These are phyloP conservation scores for Orthonevra nobilis DNA, from an alignment of 2,888 invertebrate genomes.

Conservation along the genomic window DNA sequence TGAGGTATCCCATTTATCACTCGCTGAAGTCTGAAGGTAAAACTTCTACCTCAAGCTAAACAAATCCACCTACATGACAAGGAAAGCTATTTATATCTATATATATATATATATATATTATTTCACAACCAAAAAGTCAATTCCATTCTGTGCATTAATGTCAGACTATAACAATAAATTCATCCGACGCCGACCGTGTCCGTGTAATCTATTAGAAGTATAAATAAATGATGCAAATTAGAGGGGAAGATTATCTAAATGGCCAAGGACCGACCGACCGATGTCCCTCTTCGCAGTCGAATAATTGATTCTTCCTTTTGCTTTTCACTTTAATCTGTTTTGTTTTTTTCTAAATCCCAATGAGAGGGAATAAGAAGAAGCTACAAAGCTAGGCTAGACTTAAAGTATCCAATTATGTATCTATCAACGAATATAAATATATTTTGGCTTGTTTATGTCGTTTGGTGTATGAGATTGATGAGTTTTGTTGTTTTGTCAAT, in stretches of 20 bases:
- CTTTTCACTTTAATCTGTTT: conserved; percentile 29
- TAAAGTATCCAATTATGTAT: too few species aligned
- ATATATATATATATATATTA: too few species aligned
- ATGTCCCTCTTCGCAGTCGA: background rate
- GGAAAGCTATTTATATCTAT: too few species aligned
- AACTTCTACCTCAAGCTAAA: background rate
- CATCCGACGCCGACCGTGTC: background rate
- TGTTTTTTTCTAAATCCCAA: conserved; percentile 10
- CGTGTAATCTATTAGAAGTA: conserved; percentile 21
- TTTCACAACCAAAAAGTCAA: conserved; percentile 27
- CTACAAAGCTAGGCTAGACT: too few species aligned
- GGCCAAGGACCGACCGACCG: background rate
- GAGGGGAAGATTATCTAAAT: conserved; percentile 51
- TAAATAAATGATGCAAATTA: conserved; percentile 60
- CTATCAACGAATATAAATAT: conserved; percentile 35
- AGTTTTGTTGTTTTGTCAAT: background rate
- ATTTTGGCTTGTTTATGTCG: conserved; percentile 38
- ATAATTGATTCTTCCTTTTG: conserved; percentile 49
- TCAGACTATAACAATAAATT: conserved; percentile 30
- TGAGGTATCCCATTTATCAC: background rate
- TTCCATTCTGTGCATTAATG: conserved; percentile 26
- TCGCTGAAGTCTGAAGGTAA: background rate
- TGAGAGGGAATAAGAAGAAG: background rate
- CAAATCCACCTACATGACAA: conserved; percentile 26
- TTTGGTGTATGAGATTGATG: too few species aligned